Conservation (phyloP, 2,113 vertebrate genomes). For the Xenopus laevis region DNA sequence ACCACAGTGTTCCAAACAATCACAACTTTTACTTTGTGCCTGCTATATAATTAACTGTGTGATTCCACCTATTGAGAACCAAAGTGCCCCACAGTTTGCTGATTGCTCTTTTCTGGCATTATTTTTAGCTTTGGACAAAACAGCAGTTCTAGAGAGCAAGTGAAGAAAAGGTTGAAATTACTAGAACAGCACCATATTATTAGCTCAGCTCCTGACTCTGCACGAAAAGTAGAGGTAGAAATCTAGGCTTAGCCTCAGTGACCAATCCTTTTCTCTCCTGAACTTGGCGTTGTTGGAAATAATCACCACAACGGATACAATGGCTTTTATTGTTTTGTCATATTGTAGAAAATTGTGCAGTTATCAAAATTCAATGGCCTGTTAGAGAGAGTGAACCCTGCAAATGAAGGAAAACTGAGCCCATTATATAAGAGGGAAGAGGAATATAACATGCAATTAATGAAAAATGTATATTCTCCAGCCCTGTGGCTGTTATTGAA, state of each 20-base stretch:
- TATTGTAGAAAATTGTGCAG: too few relatives aligned
- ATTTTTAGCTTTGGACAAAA: conserved; percentile 41
- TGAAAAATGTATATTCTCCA: too few relatives aligned
- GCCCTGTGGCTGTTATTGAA: too few relatives aligned
- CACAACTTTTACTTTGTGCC: conserved; percentile 31
- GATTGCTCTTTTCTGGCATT: conserved; percentile 36
- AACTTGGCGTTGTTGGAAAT: conserved; percentile 28
- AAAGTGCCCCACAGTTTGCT: conserved; percentile 35
- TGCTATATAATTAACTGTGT: conserved; percentile 38
- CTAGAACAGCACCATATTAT: conserved; percentile 36
- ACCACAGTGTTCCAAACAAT: conserved; percentile 35
- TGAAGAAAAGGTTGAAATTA: conserved; percentile 31
- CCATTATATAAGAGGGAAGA: too few relatives aligned
- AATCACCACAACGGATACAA: too few relatives aligned
- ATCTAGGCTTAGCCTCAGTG: conserved; percentile 8
- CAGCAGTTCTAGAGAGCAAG: conserved; percentile 13
- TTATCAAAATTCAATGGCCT: too few relatives aligned
- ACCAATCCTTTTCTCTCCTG: conserved; percentile 4
- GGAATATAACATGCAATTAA: too few relatives aligned
- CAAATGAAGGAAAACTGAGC: too few relatives aligned
- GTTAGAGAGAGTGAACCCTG: too few relatives aligned
- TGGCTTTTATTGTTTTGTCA: too few relatives aligned
- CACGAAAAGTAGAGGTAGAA: conserved; percentile 14
- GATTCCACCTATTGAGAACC: conserved; percentile 19
- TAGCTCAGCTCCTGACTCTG: conserved; percentile 28